A percentile compares a stretch with the other conserved stretches of the same genome.
Evolutionary conservation across 2,888 invertebrate genomes (phyloP).

Genomic region (Biston stratarius): DNA sequence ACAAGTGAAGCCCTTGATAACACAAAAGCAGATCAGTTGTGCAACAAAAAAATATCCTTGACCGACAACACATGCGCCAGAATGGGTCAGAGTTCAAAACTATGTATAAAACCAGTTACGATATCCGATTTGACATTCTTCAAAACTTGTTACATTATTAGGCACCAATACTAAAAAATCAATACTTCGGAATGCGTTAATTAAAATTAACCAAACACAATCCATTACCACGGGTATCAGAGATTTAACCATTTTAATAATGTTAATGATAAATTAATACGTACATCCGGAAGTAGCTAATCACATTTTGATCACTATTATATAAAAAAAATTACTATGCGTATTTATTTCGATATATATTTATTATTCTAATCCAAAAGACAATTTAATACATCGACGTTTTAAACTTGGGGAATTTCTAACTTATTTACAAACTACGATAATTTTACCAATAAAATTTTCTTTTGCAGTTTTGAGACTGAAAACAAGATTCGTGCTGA

Average conservation of each 20-base stretch:
- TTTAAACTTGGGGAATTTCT: constrained; percentile 8
- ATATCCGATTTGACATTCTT: constrained; percentile 56
- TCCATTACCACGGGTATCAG: constrained; percentile 24
- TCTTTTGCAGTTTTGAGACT: constrained; percentile 78
- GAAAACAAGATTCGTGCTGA: constrained; percentile 85
- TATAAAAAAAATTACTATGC: constrained; percentile 20
- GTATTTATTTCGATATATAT: constrained; percentile 22
- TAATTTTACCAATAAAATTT: constrained; percentile 19
- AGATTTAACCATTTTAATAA: constrained; percentile 20
- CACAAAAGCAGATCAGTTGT: constrained; percentile 56
- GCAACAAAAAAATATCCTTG: constrained; percentile 63
- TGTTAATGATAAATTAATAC: constrained; percentile 28
- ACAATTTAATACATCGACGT: constrained; percentile 20
- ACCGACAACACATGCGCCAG: constrained; percentile 56
- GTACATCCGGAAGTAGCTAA: constrained; percentile 31
- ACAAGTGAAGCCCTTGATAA: constrained; percentile 50
- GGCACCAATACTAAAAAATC: constrained; percentile 24
- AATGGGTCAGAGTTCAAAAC: constrained; percentile 70
- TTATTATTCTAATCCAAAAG: constrained; percentile 13
- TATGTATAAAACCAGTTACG: constrained; percentile 67
- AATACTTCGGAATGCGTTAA: constrained; percentile 28
- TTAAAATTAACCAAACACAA: constrained; percentile 30
- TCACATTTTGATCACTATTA: constrained; percentile 30
- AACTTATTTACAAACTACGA: not conserved
- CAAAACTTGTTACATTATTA: constrained; percentile 45